These are phyloP conservation scores for Piezodorus guildinii DNA, from an alignment of 1,140 invertebrate species.

Conservation along the genomic window DNA sequence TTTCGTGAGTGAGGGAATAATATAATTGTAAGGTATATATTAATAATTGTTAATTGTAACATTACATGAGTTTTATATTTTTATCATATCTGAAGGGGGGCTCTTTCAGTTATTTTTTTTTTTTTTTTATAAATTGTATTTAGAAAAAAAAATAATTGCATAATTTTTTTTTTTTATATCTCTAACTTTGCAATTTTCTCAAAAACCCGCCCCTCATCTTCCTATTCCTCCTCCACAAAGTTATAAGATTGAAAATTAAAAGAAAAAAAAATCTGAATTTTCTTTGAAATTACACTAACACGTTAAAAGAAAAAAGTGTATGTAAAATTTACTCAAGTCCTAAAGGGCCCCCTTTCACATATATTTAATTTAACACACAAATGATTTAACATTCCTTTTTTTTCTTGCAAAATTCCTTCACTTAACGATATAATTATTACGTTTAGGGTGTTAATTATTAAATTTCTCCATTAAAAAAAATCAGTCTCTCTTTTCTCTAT, in stretches of 20 bases:
- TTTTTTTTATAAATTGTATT: no score
- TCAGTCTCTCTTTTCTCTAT: conserved; percentile 4
- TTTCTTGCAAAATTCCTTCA: conserved; percentile 4
- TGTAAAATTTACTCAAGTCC: neutral
- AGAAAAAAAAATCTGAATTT: neutral
- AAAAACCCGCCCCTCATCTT: neutral
- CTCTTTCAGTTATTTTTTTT: neutral
- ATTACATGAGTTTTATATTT: neutral
- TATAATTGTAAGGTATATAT: neutral
- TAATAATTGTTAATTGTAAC: neutral
- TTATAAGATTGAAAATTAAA: neutral
- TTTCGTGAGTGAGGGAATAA: conserved; percentile 12
- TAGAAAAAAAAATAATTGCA: no score
- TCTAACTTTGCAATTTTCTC: no score
- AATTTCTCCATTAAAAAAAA: neutral
- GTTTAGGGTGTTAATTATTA: neutral
- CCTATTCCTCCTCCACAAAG: neutral
- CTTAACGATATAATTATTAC: conserved; percentile 1
- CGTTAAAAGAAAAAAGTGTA: neutral
- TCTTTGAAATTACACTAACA: neutral
- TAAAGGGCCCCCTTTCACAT: conserved; percentile 8
- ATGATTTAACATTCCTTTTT: conserved; percentile 2
- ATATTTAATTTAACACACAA: neutral
- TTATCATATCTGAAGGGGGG: conserved; percentile 1
- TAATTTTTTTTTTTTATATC: no score